These are phyloP conservation scores for Chondrilla cf. caribensis DNA, from an alignment of 37 sponge, comb jelly and placozoan genomes.

Conservation along the genomic window DNA sequence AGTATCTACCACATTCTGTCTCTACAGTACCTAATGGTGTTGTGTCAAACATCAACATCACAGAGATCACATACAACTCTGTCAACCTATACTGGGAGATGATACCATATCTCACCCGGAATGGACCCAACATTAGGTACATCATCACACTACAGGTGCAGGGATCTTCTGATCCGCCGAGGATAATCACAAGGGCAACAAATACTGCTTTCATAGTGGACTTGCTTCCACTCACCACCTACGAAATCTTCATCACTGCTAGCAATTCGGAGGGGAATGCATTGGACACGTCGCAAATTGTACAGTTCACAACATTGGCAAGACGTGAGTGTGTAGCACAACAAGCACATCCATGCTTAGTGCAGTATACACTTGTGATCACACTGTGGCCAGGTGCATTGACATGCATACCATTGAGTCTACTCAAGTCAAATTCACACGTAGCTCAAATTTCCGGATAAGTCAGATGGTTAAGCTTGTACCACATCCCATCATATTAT, in stretches of 20 bases:
- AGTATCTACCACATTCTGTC: too few relatives aligned
- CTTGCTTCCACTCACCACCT: neutral
- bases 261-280: neutral
- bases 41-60: neutral
- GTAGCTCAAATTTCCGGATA: too few relatives aligned
- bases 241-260: neutral
- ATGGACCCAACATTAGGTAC: constrained; percentile 7
- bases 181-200: neutral
- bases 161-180: neutral
- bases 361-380: too few relatives aligned
- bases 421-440: too few relatives aligned
- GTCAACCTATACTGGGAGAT: neutral
- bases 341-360: too few relatives aligned
- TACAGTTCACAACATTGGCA: neutral
- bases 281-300: neutral
- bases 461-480: too few relatives aligned
- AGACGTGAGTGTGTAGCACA: neutral
- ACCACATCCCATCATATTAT: too few relatives aligned
- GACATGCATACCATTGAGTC: too few relatives aligned
- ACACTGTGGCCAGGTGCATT: too few relatives aligned
- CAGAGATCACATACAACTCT: neutral
- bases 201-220: neutral
- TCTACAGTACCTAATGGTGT: neutral
- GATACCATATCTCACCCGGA: neutral
- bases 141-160: neutral